Evolutionary conservation across 2,113 vertebrate genomes (phyloP), one percentile per base, ranked within the genome.

Genomic region (Colossoma macropomum): DNA sequence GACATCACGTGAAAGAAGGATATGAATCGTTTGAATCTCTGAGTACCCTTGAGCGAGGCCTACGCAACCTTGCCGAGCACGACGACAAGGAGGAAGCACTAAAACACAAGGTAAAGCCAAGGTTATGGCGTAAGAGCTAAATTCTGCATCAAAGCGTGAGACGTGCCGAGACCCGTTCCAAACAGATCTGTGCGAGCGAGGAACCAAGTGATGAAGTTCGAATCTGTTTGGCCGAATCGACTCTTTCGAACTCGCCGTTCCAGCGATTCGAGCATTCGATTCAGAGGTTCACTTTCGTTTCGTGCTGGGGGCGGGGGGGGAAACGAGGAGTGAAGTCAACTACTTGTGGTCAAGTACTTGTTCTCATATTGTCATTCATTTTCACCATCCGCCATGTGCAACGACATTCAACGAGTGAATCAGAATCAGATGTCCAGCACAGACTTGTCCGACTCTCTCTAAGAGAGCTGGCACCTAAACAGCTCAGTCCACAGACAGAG

Each of bases 31-130:
- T 45, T 28, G n/a, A 23, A 82, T n/a, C 27, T 79, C 62, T 1
- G 27, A 30, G 70, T 59, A 80, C 56, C 50, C 72, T 80, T 79
- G 54, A 77, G 0, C 63, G 73, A 84, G 82, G 85, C 84, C 84
- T 78, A 45, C 62, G n/a, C 60, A 65, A 34, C 68, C 73, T 75
- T 75, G 25, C 34, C 70, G n/a, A 54, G n/a, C 54, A 69, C 50
- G 45, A 7, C 19, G 19, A 25, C 27, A 10, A 28, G 38, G 54
- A 77, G n/a, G 28, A 27, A 25, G 27, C 66, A 23, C 11, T 76
- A 25, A 30, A 41, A 41, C 23, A 23, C 30, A n/a, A 34, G 30
- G 65, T 28, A 59, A 52, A 15, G 74, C 59, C 54, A 50, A 25
- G 21, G 10, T 15, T 41, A 30, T 77, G 83, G 80, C 62, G 75